phyloP scores from a whole-genome alignment of 2,888 invertebrate species.

The Agonopterix heracliana region DNA sequence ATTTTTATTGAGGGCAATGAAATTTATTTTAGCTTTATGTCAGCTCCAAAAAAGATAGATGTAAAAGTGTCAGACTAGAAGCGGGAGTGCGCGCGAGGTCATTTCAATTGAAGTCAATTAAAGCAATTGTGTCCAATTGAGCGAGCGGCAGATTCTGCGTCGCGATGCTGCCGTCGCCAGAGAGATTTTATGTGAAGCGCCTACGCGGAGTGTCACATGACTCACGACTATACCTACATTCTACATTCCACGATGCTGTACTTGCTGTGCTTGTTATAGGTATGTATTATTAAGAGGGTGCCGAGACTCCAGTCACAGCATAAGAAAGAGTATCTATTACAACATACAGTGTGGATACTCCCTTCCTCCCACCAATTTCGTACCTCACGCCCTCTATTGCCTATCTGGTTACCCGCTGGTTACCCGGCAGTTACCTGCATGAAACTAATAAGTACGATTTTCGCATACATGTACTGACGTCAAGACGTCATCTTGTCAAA shows the following conservation, averaged over 20 bases:
- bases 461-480: too few species aligned
- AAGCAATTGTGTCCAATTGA: slow-evolving; percentile 74
- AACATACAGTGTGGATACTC: too few species aligned
- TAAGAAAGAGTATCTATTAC: too few species aligned
- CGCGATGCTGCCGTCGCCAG: slow-evolving; percentile 58
- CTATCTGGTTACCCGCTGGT: too few species aligned
- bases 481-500: too few species aligned
- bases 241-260: not conserved
- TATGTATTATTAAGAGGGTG: too few species aligned
- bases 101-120: slow-evolving; percentile 74
- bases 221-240: slow-evolving; percentile 34
- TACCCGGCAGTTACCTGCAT: too few species aligned
- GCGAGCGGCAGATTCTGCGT: slow-evolving; percentile 72
- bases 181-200: slow-evolving; percentile 73
- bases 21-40: slow-evolving; percentile 40
- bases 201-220: slow-evolving; percentile 65
- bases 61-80: slow-evolving; percentile 72
- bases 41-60: slow-evolving; percentile 74
- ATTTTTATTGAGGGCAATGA: not conserved
- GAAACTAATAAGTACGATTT: too few species aligned
- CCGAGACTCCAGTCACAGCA: too few species aligned
- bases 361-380: too few species aligned
- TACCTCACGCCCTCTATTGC: too few species aligned
- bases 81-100: slow-evolving; percentile 72
- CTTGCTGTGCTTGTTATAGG: not conserved